Evolutionary conservation across 2,888 invertebrate genomes (phyloP).

Genomic region (Archips crataeganus): DNA sequence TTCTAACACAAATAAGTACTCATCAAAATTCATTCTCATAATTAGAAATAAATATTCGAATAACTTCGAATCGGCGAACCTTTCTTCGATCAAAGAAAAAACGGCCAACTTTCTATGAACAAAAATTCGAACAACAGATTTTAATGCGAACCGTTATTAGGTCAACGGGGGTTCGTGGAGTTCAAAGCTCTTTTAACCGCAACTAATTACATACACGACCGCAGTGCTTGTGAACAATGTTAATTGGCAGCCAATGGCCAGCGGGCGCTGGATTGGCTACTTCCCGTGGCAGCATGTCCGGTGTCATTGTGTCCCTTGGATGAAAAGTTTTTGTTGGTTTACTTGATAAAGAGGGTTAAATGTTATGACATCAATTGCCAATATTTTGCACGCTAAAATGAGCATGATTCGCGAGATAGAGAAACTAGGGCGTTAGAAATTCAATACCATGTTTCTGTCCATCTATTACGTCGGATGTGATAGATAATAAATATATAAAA

Average conservation of each 20-base stretch:
- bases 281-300: slow-evolving; percentile 54
- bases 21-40: too few relatives aligned
- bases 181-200: slow-evolving; percentile 5
- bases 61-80: too few relatives aligned
- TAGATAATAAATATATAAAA: too few relatives aligned
- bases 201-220: slow-evolving; percentile 27
- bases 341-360: not conserved
- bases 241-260: slow-evolving; percentile 56
- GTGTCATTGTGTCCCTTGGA: slow-evolving; percentile 24
- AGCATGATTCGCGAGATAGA: too few relatives aligned
- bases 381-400: too few relatives aligned
- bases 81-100: not conserved
- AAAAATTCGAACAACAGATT: not conserved
- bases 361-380: not conserved
- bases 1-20: too few relatives aligned
- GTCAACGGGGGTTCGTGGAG: not conserved
- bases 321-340: not conserved
- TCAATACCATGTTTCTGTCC: too few relatives aligned
- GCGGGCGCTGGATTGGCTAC: slow-evolving; percentile 54
- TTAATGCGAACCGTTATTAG: not conserved
- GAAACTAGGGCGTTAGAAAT: too few relatives aligned
- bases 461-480: too few relatives aligned
- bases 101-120: not conserved
- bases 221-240: slow-evolving; percentile 37
- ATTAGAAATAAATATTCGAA: too few relatives aligned